These are phyloP conservation scores for Chaetodon trifascialis DNA, from an alignment of 2,113 vertebrate species.

Conservation along the genomic window DNA sequence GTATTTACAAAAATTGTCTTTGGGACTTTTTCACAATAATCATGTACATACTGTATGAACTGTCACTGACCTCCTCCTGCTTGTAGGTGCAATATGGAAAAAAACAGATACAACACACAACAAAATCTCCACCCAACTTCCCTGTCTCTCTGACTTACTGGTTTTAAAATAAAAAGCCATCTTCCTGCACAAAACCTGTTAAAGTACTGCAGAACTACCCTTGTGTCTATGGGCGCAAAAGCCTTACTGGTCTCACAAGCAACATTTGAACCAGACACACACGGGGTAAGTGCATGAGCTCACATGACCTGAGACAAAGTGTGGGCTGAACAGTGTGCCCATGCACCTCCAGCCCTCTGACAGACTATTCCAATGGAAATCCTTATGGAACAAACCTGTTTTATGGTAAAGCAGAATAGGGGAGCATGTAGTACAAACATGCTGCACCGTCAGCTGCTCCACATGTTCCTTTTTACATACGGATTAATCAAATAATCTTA, in stretches of 20 bases:
- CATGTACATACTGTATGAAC: neutral
- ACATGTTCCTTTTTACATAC: constrained; percentile 5
- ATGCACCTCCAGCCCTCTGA: constrained; percentile 55
- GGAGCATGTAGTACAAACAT: neutral
- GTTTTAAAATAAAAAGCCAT: constrained; percentile 21
- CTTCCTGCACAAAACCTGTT: constrained; percentile 31
- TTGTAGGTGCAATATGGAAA: neutral
- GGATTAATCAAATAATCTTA: constrained; percentile 13
- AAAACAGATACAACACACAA: neutral
- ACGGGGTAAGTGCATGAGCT: constrained; percentile 45
- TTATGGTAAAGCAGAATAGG: constrained; percentile 18
- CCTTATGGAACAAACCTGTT: constrained; percentile 34
- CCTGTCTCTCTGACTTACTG: constrained; percentile 8
- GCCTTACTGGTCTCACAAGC: constrained; percentile 18
- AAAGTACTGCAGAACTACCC: constrained; percentile 42
- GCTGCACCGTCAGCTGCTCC: neutral
- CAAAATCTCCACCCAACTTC: neutral
- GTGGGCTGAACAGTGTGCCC: constrained; percentile 68
- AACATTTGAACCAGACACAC: constrained; percentile 55
- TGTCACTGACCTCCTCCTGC: neutral
- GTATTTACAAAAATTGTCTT: constrained; percentile 2
- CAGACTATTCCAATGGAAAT: constrained; percentile 38
- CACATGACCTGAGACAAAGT: constrained; percentile 67
- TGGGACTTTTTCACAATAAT: neutral
- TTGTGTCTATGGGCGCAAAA: constrained; percentile 28